These are phyloP conservation scores for Silurus lanzhouensis DNA, from an alignment of 2,797 vertebrate species.

Conservation along the genomic window DNA sequence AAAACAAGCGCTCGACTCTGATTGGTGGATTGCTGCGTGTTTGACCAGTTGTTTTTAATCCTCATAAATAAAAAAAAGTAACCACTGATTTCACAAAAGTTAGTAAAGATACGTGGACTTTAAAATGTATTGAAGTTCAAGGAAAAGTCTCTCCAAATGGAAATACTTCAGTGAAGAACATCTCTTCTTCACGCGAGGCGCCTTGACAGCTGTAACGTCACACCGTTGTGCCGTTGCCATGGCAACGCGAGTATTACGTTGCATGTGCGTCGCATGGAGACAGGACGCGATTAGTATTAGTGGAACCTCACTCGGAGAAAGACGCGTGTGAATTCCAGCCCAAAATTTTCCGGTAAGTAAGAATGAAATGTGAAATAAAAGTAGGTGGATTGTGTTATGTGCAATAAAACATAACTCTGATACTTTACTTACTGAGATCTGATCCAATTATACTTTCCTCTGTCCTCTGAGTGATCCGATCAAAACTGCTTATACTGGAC, in stretches of 20 bases:
- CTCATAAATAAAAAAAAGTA: no score
- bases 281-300: constrained; percentile 15
- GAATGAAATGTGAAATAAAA: not conserved
- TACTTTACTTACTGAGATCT: not conserved
- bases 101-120: no score
- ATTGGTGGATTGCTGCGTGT: no score
- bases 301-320: not conserved
- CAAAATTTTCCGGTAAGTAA: not conserved
- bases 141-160: no score
- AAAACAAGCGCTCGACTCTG: no score
- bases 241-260: constrained; percentile 51
- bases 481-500: not conserved
- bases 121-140: no score
- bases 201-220: not conserved
- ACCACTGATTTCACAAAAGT: no score
- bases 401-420: not conserved
- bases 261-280: constrained; percentile 49
- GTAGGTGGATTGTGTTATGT: not conserved
- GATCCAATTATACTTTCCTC: not conserved
- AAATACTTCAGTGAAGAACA: no score
- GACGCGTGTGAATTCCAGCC: not conserved
- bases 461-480: not conserved
- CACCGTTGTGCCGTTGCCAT: constrained; percentile 39
- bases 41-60: no score
- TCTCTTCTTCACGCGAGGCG: no score